These are phyloP conservation scores for Danio tinwini DNA, from an alignment of 2,797 vertebrate species.

Conservation along the genomic window DNA sequence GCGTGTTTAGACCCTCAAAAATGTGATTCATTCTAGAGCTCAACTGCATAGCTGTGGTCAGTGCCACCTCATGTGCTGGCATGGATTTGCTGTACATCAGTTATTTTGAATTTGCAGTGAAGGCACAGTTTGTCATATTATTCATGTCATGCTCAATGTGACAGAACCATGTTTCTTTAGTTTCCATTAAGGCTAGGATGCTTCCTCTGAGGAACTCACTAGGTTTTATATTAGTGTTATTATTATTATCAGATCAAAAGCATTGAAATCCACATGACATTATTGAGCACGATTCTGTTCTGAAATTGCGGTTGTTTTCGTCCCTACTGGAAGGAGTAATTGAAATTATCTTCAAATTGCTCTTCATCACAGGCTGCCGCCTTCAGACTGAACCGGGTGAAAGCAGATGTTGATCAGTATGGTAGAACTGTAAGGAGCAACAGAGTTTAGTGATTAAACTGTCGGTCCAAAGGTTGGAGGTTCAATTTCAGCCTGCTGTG, in stretches of 20 bases:
- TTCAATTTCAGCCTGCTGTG: not conserved
- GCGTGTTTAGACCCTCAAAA: too few relatives aligned
- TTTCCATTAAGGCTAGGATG: too few relatives aligned
- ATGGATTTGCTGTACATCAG: too few relatives aligned
- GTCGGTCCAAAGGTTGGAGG: not conserved
- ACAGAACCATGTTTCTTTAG: too few relatives aligned
- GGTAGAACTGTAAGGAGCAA: not conserved
- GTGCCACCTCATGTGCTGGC: too few relatives aligned
- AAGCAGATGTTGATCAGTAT: slow-evolving; percentile 18
- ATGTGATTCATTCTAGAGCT: too few relatives aligned
- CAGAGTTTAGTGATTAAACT: not conserved
- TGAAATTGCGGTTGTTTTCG: slow-evolving; percentile 18
- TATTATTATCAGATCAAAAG: slow-evolving; percentile 22
- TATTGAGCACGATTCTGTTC: not conserved
- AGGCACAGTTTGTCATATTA: not conserved
- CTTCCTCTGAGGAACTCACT: not conserved
- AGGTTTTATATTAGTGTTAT: not conserved
- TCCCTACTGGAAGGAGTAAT: not conserved
- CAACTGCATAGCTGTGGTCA: too few relatives aligned
- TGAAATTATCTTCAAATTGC: slow-evolving; percentile 10
- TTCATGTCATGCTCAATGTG: too few relatives aligned
- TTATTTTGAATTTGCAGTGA: too few relatives aligned
- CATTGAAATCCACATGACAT: not conserved
- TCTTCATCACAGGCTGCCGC: not conserved
- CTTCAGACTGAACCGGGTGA: not conserved